These are phyloP conservation scores for Edolisoma coerulescens DNA, from an alignment of 2,113 vertebrate species.

Conservation along the genomic window DNA sequence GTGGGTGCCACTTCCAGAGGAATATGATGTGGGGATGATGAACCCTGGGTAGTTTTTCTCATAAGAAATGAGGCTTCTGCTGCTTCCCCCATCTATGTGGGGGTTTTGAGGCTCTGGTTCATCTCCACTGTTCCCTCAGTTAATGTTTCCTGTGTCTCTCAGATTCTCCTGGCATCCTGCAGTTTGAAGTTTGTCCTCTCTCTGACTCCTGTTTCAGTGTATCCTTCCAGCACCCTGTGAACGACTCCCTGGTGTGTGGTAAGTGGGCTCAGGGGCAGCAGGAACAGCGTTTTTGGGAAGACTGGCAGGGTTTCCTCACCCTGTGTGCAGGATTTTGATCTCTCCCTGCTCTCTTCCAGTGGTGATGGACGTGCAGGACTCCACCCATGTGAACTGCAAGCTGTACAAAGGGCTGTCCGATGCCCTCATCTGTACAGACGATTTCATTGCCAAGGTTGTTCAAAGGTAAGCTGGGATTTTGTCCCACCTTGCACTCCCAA, in stretches of 20 bases:
- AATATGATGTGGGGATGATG: fast-evolving
- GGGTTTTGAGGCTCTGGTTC: neutral
- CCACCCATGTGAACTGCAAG: constrained; percentile 92
- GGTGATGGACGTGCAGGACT: constrained; percentile 97
- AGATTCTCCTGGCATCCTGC: constrained; percentile 92
- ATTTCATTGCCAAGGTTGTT: constrained; percentile 98
- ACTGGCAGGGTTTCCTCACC: neutral
- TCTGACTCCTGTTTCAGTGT: constrained; percentile 95
- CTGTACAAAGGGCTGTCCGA: constrained; percentile 96
- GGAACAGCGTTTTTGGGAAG: neutral
- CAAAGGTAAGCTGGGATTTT: constrained; percentile 81
- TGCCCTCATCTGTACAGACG: constrained; percentile 96
- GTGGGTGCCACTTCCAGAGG: constrained; percentile 32
- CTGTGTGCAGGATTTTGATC: neutral
- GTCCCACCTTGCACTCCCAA: neutral
- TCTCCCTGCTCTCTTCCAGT: constrained; percentile 74
- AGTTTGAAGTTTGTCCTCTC: constrained; percentile 97
- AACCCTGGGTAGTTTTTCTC: neutral
- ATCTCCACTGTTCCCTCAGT: neutral
- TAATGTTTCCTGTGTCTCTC: neutral
- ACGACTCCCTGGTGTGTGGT: constrained; percentile 98
- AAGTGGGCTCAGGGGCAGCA: constrained; percentile 52
- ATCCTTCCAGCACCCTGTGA: constrained; percentile 97
- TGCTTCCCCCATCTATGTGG: fast-evolving
- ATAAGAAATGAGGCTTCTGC: neutral